Base-by-base conservation (phyloP, 2,113 vertebrate species). In the Donacobius atricapilla region DNA sequence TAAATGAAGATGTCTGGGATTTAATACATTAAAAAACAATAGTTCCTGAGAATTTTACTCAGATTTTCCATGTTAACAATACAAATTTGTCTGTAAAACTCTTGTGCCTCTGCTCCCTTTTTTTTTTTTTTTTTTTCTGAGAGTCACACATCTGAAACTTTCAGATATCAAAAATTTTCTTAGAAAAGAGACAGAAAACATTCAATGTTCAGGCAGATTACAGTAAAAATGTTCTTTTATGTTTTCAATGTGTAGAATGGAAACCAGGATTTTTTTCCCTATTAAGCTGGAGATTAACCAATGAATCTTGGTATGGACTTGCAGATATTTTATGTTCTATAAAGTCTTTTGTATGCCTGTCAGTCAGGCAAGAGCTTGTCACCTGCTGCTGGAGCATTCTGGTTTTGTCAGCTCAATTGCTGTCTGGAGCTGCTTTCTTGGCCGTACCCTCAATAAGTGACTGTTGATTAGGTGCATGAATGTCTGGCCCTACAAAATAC, bases 51-150 rank as follows among this genome's bases (percentile, higher is more conserved):
- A 37, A 72, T 48, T 77, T 94, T 60, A 88, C 89, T 87, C 63
- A 83, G 60, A 81, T 93, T 95, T 97, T 87, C 64, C 68, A 73
- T 12, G 28, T 72, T 93, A 92, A 94, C 31, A 56, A 54, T 66
- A 73, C 31, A 90, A 80, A 91, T 83, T 56, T 87, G 37, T 92
- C 72, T 70, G 85, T 35, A 87, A 90, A 70, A 76, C 22, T 15
- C 31, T 4, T 83, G 20, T 48, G 12, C 27, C 60, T 60, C 33
- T 40, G 66, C 86, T 63, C 75, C 47, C 42, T 10, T 13, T 20
- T 45, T 48, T 48, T 48, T 22, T 47, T 24, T 48, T 24, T 48
- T 7, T 33, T 57, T 68, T 72, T 8, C 75, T 86, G 63, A 33
- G 23, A 50, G 60, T 84, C 72, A 68, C 20, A 54, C 27, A 70